Evolutionary conservation across 2,797 vertebrate species (phyloP).

Genomic region (Carapus acus): DNA sequence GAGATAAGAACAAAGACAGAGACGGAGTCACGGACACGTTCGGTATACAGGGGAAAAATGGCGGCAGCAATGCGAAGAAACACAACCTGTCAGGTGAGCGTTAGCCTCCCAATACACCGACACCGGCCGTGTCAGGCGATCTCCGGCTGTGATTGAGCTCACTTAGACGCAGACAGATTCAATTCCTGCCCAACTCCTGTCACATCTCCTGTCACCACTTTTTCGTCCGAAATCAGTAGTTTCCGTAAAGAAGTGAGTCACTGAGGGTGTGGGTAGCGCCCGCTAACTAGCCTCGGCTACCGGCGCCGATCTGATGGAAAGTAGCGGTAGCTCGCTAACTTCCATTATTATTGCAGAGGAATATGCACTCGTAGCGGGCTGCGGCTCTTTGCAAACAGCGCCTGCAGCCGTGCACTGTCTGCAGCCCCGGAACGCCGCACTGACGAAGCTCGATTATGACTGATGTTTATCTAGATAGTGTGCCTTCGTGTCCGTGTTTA

Average conservation of each 20-base stretch:
- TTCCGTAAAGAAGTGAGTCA: too few relatives aligned
- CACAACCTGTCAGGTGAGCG: constrained; percentile 82
- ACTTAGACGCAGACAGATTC: not conserved
- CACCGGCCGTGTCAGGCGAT: constrained; percentile 18
- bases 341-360: not conserved
- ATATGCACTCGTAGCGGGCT: not conserved
- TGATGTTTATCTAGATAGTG: not conserved
- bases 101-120: constrained; percentile 23
- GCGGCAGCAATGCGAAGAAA: constrained; percentile 69
- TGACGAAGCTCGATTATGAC: too few relatives aligned
- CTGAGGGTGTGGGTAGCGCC: not conserved
- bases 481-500: too few relatives aligned
- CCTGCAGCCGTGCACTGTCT: not conserved
- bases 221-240: not conserved
- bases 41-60: constrained; percentile 80
- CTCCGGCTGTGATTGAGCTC: not conserved
- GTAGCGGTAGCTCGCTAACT: not conserved
- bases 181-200: not conserved
- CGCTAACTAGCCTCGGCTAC: not conserved
- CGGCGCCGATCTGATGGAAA: constrained; percentile 6
- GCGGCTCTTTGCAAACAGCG: not conserved
- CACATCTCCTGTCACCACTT: not conserved
- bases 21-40: constrained; percentile 76
- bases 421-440: not conserved
- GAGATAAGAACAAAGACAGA: constrained; percentile 43